Conservation (phyloP, 2,888 invertebrate genomes). For the Chesias legatella region DNA sequence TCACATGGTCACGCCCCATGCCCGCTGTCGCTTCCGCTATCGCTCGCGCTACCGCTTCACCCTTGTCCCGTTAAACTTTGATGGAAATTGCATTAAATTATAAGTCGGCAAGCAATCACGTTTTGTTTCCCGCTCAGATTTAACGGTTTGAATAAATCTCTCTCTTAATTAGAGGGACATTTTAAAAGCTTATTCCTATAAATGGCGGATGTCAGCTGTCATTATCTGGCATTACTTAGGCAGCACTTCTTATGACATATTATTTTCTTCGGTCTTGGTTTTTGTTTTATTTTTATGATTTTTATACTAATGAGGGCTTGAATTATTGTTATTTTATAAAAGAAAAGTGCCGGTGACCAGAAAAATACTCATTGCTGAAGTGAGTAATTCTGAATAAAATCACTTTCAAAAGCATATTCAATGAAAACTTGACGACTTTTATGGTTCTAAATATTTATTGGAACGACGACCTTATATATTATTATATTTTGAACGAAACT, state of each 20-base stretch:
- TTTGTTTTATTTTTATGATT: slow-evolving; percentile 3
- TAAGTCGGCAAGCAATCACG: slow-evolving; percentile 78
- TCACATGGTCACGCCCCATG: no score
- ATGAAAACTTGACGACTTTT: no score
- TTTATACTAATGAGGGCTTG: not conserved
- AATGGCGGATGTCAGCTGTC: slow-evolving; percentile 60
- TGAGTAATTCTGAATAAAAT: no score
- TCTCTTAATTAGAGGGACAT: slow-evolving; percentile 70
- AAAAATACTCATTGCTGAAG: no score
- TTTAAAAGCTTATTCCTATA: slow-evolving; percentile 62
- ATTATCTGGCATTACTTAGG: slow-evolving; percentile 20
- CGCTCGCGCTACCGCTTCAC: slow-evolving; percentile 33
- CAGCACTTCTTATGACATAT: slow-evolving; percentile 22
- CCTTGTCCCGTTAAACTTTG: slow-evolving; percentile 46
- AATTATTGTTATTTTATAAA: not conserved
- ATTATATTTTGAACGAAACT: no score
- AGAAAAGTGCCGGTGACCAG: no score
- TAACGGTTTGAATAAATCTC: slow-evolving; percentile 74
- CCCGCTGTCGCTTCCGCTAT: not conserved
- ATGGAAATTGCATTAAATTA: slow-evolving; percentile 78
- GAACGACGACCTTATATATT: no score
- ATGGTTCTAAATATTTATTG: no score
- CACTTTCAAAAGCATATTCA: no score
- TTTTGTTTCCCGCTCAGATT: slow-evolving; percentile 73
- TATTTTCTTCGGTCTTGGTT: slow-evolving; percentile 7